Evolutionary conservation across 2,888 invertebrate species (phyloP), one percentile per base, ranked within the genome.

Genomic region (Zaprionus bogoriensis): DNA sequence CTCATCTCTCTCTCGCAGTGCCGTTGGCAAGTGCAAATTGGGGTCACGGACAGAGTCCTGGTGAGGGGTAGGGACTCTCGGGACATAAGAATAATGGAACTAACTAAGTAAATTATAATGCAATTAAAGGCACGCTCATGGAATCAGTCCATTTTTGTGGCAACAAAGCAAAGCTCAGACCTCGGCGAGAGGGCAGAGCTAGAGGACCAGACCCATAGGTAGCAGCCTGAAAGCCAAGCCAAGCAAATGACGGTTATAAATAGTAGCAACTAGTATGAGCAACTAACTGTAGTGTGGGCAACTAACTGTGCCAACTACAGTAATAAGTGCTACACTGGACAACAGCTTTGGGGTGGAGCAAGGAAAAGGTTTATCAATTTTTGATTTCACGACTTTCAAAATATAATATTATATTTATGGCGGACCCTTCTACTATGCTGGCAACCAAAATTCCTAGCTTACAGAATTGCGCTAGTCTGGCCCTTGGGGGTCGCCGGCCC

Each of bases 51-150:
- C 32, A 36, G 17, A 7, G 3, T 36, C 32, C 32, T 17, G 32
- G n/a, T n/a, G n/a, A n/a, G n/a, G n/a, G n/a, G n/a, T n/a, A n/a
- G n/a, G n/a, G n/a, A n/a, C n/a, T n/a, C n/a, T n/a, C n/a, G n/a
- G n/a, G n/a, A n/a, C n/a, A n/a, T n/a, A n/a, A n/a, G n/a, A n/a
- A n/a, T n/a, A n/a, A n/a, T n/a, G n/a, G n/a, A n/a, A 36, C 14
- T 36, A 36, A 36, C 32, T 36, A 36, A 36, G 32, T 36, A 17
- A 36, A 36, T 54, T 74, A 74, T 61, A 62, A 41, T 57, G 63
- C 70, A 74, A 62, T 74, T 74, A 55, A 45, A 27, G 28, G 62
- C 9, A 69, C 41, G 51, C 25, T 57, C 58, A 74, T 74, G 25
- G 46, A 74, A 74, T 58, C 42, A 57, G 32, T 44, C 25, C 41